Evolutionary conservation across 2,797 vertebrate genomes (phyloP).

Genomic region (Emys orbicularis): DNA sequence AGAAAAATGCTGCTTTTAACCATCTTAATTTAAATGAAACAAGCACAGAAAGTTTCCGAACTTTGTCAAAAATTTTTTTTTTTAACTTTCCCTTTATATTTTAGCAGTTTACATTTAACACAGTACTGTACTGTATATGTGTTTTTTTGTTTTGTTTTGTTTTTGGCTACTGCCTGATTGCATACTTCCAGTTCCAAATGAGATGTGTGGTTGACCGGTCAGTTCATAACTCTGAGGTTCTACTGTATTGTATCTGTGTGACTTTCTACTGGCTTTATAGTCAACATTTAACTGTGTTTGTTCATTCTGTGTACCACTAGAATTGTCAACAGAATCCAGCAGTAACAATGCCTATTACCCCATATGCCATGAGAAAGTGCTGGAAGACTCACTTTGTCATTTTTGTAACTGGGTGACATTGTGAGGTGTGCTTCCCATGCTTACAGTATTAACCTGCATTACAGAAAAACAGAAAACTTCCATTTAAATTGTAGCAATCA

Average conservation of each 20-base stretch:
- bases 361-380: neutral
- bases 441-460: conserved; percentile 44
- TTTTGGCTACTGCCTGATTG: too few relatives aligned
- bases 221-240: too few relatives aligned
- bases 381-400: neutral
- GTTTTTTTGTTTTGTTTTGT: too few relatives aligned
- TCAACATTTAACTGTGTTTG: neutral
- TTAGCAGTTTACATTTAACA: too few relatives aligned
- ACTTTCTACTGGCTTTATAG: neutral
- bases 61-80: too few relatives aligned
- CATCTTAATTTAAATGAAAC: too few relatives aligned
- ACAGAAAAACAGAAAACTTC: conserved; percentile 50
- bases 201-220: too few relatives aligned
- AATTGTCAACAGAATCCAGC: conserved; percentile 13
- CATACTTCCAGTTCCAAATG: too few relatives aligned
- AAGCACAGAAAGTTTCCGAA: too few relatives aligned
- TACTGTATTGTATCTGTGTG: neutral
- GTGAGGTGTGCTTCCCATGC: conserved; percentile 39
- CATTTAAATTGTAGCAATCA: conserved; percentile 74
- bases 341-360: neutral
- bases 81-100: too few relatives aligned
- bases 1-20: too few relatives aligned
- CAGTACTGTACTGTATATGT: too few relatives aligned
- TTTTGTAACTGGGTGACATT: conserved; percentile 47
- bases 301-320: conserved; percentile 1